A percentile compares a stretch with the other conserved stretches of the same genome.
phyloP scores from a whole-genome alignment of 1,140 invertebrate species.

The Drosophila parvula region DNA sequence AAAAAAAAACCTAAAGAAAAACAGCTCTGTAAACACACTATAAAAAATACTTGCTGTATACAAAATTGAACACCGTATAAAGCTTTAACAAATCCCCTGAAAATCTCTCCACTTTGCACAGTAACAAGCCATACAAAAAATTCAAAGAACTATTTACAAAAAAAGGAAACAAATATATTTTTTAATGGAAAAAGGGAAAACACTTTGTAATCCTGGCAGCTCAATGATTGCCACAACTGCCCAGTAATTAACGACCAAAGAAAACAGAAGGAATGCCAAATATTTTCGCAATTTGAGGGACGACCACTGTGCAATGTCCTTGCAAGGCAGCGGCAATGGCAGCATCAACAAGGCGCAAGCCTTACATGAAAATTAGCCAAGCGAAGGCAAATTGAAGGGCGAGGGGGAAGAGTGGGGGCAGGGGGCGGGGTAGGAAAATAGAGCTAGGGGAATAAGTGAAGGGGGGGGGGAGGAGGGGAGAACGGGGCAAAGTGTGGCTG shows the following conservation, averaged over 20 bases:
- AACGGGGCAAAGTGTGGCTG: conserved; percentile 22
- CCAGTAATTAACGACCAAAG: neutral
- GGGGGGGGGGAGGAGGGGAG: neutral
- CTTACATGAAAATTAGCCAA: conserved; percentile 73
- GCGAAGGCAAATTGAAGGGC: conserved; percentile 17
- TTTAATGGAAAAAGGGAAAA: neutral
- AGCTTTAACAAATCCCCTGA: neutral
- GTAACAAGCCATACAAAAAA: neutral
- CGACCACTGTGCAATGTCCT: conserved; percentile 47
- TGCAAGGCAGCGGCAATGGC: conserved; percentile 53
- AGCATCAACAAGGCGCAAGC: conserved; percentile 64
- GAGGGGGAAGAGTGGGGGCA: neutral
- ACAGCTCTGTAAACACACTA: too few species aligned
- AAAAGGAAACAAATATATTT: neutral
- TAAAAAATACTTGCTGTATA: neutral
- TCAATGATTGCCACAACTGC: neutral
- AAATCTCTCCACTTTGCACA: neutral
- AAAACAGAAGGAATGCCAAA: conserved; percentile 3
- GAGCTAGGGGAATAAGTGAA: neutral
- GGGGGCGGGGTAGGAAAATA: neutral
- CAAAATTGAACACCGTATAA: neutral
- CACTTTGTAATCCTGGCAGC: neutral
- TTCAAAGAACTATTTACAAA: neutral
- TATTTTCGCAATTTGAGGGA: neutral
- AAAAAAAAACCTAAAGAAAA: neutral